phyloP scores from a whole-genome alignment of 2,113 vertebrate species.

The Forbesichthys agassizii region DNA sequence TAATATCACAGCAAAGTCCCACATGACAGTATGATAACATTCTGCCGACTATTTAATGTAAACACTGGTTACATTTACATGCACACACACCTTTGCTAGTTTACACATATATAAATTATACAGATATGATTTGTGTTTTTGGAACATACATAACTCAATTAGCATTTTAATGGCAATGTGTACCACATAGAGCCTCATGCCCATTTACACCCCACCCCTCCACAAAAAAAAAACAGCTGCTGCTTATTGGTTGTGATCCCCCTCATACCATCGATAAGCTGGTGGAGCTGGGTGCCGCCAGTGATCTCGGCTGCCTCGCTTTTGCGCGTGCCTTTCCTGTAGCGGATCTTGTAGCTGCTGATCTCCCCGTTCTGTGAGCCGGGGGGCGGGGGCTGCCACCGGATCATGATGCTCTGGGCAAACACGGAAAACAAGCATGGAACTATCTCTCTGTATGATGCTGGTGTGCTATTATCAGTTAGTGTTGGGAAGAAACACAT shows the following conservation, averaged over 20 bases:
- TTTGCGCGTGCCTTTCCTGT: constrained; percentile 89
- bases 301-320: constrained; percentile 88
- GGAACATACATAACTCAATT: no score
- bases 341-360: constrained; percentile 93
- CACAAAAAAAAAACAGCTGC: no score
- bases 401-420: constrained; percentile 87
- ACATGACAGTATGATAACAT: no score
- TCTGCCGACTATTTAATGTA: neutral
- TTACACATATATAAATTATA: no score
- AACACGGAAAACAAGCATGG: neutral
- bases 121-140: no score
- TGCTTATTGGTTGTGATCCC: no score
- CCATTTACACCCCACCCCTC: no score
- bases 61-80: neutral
- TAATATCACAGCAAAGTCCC: no score
- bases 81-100: neutral
- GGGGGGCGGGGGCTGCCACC: constrained; percentile 90
- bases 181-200: no score
- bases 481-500: constrained; percentile 31
- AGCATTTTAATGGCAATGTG: no score
- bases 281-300: constrained; percentile 84
- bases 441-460: neutral
- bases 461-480: neutral
- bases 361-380: constrained; percentile 91
- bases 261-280: constrained; percentile 86